Base-by-base conservation (phyloP, 2,113 vertebrate genomes). In the Pomatostomus ruficeps region DNA sequence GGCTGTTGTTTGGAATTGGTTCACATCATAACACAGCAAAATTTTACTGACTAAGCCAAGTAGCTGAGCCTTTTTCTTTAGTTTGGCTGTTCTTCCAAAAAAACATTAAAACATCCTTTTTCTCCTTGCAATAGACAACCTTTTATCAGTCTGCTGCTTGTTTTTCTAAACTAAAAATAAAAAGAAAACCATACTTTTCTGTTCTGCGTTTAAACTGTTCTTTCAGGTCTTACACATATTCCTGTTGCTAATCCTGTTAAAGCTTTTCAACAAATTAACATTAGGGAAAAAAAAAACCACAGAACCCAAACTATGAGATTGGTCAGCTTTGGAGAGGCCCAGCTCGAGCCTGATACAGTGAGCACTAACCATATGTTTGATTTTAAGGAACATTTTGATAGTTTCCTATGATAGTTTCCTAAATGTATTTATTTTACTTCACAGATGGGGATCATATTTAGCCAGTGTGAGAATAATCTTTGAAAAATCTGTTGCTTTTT, bases 351-450 rank as follows among this genome's bases (percentile, higher is more conserved):
- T 71, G 71, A 80, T 48, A 95, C 51, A 80, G 91, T 79, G 67
- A 88, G 66, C 88, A 93, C 83, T 97, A 97, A 94, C 46, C 96
- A 81, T 96, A 51, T 94, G 85, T 96, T 97, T 96, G 88, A 89
- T 97, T 97, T 97, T 94, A 97, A 97, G 96, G 97, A 98, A 95
- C 87, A 97, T 88, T 97, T 97, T 97, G 94, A 90, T 97, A 91
- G 79, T 95, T 97, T 92, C 89, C 96, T 96, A 59, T 97, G 96
- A 91, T 95, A 89, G 72, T 95, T 97, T 93, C 88, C 96, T 96
- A 74, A 93, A 97, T 96, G 88, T 91, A 73, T 95, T 95, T 94
- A 93, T 97, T 98, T 98, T 94, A 97, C 85, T 95, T 89, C 89
- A 94, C 79, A 96, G 98, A 96, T 97, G 92, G 52, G 43, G 91